Evolutionary conservation across 2,888 invertebrate genomes (phyloP).

Genomic region (Philonicus albiceps): DNA sequence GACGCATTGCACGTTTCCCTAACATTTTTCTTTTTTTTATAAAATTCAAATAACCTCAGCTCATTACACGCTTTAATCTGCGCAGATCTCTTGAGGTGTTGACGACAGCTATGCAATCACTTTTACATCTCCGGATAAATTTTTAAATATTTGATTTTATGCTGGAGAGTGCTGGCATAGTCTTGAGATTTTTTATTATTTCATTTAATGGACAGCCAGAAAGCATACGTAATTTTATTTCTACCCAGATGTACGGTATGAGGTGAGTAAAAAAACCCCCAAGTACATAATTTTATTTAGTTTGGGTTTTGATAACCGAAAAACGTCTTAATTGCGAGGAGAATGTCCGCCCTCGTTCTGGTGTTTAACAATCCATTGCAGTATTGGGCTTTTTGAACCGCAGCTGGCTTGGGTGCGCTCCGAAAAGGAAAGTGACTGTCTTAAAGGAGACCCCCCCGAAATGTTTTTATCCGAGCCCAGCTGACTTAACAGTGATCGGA

Average conservation of each 20-base stretch:
- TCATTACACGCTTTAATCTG: not conserved
- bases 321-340: not conserved
- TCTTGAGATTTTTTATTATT: not conserved
- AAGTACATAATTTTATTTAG: not conserved
- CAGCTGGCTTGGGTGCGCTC: not conserved
- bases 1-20: not conserved
- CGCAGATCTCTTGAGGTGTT: not conserved
- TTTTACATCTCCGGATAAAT: not conserved
- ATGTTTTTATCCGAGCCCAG: not conserved
- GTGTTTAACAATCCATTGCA: not conserved
- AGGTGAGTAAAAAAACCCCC: not conserved
- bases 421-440: conserved; percentile 13
- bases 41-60: not conserved
- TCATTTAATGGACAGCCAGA: not conserved
- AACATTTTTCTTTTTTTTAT: not conserved
- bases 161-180: not conserved
- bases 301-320: not conserved
- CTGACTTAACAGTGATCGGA: not conserved
- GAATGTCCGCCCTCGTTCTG: conserved; percentile 8
- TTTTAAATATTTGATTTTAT: not conserved
- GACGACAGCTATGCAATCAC: not conserved
- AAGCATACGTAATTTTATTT: not conserved
- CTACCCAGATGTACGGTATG: not conserved
- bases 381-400: not conserved
- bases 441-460: not conserved